Conservation (phyloP, 2,888 invertebrate species). For the Cataglyphis livida region DNA sequence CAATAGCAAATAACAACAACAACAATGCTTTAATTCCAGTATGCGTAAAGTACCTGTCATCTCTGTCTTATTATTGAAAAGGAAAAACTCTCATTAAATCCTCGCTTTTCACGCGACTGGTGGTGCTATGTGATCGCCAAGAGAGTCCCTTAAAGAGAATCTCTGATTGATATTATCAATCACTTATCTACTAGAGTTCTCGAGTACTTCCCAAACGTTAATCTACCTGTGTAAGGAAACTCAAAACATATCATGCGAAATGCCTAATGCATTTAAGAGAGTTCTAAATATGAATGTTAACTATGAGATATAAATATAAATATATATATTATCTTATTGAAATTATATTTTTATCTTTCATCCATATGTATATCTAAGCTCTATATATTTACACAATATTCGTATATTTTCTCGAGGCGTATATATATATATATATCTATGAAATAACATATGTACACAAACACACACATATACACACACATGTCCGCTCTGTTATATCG, state of each 20-base stretch:
- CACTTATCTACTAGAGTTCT: constrained; percentile 60
- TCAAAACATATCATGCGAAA: constrained; percentile 78
- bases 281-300: constrained; percentile 79
- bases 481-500: constrained; percentile 58
- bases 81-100: constrained; percentile 53
- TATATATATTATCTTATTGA: constrained; percentile 73
- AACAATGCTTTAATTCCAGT: constrained; percentile 29
- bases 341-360: constrained; percentile 84
- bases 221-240: constrained; percentile 71
- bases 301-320: constrained; percentile 63
- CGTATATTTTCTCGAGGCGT: constrained; percentile 78
- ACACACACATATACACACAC: background rate
- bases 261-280: constrained; percentile 80
- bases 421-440: constrained; percentile 60
- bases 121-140: constrained; percentile 60
- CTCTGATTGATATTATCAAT: constrained; percentile 51
- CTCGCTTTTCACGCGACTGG: constrained; percentile 64
- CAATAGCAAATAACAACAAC: background rate
- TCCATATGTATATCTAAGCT: constrained; percentile 76
- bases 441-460: constrained; percentile 47
- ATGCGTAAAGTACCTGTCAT: constrained; percentile 63
- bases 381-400: constrained; percentile 79
- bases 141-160: constrained; percentile 57
- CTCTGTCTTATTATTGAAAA: constrained; percentile 27
- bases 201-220: constrained; percentile 65